A percentile compares a stretch with the other conserved stretches of the same genome.
These are phyloP conservation scores for Nasonovia ribisnigri DNA, from an alignment of 2,888 invertebrate species.

Conservation along the genomic window DNA sequence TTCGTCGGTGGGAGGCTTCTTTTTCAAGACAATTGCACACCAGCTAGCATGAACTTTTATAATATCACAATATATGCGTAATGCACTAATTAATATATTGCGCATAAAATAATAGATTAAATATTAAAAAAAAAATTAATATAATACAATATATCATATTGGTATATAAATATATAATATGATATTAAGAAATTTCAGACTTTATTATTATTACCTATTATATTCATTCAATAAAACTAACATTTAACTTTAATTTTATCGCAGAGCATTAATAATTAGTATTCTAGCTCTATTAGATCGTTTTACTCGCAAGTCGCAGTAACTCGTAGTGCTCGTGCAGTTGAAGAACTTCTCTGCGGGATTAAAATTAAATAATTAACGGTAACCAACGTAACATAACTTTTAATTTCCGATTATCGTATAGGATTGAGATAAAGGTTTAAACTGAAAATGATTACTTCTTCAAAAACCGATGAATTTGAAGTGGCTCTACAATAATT, in stretches of 20 bases:
- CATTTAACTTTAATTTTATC: neutral
- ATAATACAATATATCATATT: neutral
- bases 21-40: too few species aligned
- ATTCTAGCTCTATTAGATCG: neutral
- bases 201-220: neutral
- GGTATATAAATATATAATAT: neutral
- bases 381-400: neutral
- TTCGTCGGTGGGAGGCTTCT: too few species aligned
- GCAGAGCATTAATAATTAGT: neutral
- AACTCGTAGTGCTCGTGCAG: neutral
- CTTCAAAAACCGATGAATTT: neutral
- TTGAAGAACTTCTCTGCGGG: neutral
- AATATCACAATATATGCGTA: neutral
- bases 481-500: neutral
- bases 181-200: neutral
- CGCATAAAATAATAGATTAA: neutral
- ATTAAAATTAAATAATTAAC: neutral
- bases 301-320: neutral
- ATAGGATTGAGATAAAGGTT: neutral
- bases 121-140: neutral
- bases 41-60: too few species aligned
- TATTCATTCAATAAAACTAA: neutral
- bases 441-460: neutral
- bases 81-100: neutral
- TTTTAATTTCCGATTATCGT: slow-evolving; percentile 1